Percentiles rank a stretch among this genome's conserved stretches.
phyloP scores from a whole-genome alignment of 1,140 invertebrate species.

The Proales similis region DNA sequence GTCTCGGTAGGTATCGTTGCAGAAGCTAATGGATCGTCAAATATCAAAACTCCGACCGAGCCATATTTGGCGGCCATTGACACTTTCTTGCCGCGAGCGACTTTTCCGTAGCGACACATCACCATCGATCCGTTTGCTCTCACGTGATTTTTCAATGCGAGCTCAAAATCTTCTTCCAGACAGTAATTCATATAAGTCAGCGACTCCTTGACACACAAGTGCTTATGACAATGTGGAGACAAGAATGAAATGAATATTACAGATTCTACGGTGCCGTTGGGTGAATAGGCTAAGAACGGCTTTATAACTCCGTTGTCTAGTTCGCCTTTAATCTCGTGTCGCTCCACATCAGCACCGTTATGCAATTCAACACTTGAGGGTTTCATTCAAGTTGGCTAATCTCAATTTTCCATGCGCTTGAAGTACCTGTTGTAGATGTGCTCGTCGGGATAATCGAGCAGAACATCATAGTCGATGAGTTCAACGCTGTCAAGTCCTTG shows the following conservation, averaged over 20 bases:
- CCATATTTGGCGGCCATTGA: constrained; percentile 47
- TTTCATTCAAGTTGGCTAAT: too few relatives aligned
- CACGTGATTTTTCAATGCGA: constrained; percentile 47
- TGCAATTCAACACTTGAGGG: neutral
- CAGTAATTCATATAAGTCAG: constrained; percentile 58
- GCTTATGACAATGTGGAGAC: too few relatives aligned
- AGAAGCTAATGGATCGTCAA: constrained; percentile 56
- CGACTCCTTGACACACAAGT: constrained; percentile 44
- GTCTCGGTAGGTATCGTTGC: constrained; percentile 40
- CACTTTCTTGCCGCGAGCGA: constrained; percentile 56
- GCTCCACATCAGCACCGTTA: neutral
- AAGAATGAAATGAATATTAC: constrained; percentile 4
- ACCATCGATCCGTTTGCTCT: constrained; percentile 51
- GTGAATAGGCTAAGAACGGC: constrained; percentile 31
- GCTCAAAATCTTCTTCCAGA: constrained; percentile 53
- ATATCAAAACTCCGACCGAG: constrained; percentile 54
- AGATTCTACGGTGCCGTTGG: constrained; percentile 3
- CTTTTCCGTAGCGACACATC: constrained; percentile 55
- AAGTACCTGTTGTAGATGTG: constrained; percentile 22
- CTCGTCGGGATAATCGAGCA: constrained; percentile 35
- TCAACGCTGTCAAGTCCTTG: constrained; percentile 10
- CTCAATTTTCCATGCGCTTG: too few relatives aligned
- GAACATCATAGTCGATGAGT: constrained; percentile 25
- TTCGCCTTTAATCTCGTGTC: neutral
- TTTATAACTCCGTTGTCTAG: constrained; percentile 17